These are phyloP conservation scores for Troides helena DNA, from an alignment of 2,888 invertebrate genomes.

Conservation along the genomic window DNA sequence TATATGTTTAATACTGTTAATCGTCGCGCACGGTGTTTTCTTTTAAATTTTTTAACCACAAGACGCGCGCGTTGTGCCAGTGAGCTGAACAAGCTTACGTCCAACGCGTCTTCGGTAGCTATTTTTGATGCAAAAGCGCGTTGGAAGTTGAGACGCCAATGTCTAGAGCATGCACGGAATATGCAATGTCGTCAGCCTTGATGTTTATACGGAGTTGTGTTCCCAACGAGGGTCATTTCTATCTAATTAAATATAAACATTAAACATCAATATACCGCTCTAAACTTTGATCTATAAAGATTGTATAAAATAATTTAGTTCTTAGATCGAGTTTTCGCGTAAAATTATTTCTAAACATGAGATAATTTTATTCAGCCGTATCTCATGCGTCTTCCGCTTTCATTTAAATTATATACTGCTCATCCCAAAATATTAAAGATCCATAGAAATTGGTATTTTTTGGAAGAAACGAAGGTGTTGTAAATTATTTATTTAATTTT, in stretches of 20 bases:
- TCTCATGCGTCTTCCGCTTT: too few species aligned
- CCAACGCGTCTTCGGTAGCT: slow-evolving; percentile 73
- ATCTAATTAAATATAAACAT: slow-evolving; percentile 28
- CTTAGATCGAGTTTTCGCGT: too few species aligned
- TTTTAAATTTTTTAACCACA: slow-evolving; percentile 38
- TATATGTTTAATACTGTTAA: slow-evolving; percentile 40
- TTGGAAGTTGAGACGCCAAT: slow-evolving; percentile 76
- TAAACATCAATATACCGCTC: slow-evolving; percentile 8
- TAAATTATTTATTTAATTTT: too few species aligned
- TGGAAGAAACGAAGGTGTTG: too few species aligned
- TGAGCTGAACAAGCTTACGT: slow-evolving; percentile 72
- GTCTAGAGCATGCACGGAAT: slow-evolving; percentile 80
- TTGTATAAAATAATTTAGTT: too few species aligned
- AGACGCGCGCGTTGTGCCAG: slow-evolving; percentile 63
- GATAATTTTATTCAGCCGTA: too few species aligned
- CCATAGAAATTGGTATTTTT: too few species aligned
- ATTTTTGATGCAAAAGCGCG: slow-evolving; percentile 79
- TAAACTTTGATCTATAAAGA: too few species aligned
- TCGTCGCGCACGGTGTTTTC: slow-evolving; percentile 36
- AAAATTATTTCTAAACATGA: too few species aligned
- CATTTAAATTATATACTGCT: too few species aligned
- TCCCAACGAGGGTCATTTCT: slow-evolving; percentile 23
- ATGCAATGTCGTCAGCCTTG: slow-evolving; percentile 78
- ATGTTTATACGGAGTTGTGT: slow-evolving; percentile 45
- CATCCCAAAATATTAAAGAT: too few species aligned